phyloP scores from a whole-genome alignment of 2,113 vertebrate species.

The Laticauda laticaudata region DNA sequence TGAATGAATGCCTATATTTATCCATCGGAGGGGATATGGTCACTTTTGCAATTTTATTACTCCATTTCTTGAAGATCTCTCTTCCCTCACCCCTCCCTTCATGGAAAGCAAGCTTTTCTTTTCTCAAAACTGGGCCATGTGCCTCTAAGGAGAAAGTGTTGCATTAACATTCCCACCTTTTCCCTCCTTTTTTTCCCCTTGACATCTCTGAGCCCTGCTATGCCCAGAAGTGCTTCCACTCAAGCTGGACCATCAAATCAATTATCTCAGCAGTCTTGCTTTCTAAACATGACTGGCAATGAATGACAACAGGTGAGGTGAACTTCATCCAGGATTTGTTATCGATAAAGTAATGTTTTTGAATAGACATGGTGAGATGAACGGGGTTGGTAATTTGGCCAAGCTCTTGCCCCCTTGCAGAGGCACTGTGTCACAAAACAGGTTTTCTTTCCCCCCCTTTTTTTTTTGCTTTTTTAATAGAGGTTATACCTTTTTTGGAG shows the following conservation, averaged over 20 bases:
- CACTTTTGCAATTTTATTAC: slow-evolving; percentile 86
- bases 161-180: slow-evolving; percentile 99
- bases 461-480: not conserved
- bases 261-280: slow-evolving; percentile 92
- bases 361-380: not conserved
- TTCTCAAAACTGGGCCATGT: slow-evolving; percentile 93
- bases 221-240: slow-evolving; percentile 98
- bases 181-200: slow-evolving; percentile 78
- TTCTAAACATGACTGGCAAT: slow-evolving; percentile 92
- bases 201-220: slow-evolving; percentile 93
- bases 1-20: slow-evolving; percentile 84
- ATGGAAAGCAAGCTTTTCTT: slow-evolving; percentile 74
- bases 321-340: slow-evolving; percentile 81
- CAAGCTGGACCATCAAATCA: slow-evolving; percentile 98
- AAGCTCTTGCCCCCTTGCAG: slow-evolving; percentile 62
- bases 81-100: slow-evolving; percentile 39
- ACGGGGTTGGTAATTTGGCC: slow-evolving; percentile 52
- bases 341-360: slow-evolving; percentile 65
- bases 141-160: slow-evolving; percentile 94
- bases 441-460: no score
- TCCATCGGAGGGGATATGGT: slow-evolving; percentile 79
- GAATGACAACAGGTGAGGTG: slow-evolving; percentile 88
- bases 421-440: no score
- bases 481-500: slow-evolving; percentile 53
- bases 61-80: slow-evolving; percentile 75